Percentiles rank a stretch among this genome's conserved stretches.
Evolutionary conservation across 2,888 invertebrate species (phyloP).

Genomic region (Leuctra nigra): DNA sequence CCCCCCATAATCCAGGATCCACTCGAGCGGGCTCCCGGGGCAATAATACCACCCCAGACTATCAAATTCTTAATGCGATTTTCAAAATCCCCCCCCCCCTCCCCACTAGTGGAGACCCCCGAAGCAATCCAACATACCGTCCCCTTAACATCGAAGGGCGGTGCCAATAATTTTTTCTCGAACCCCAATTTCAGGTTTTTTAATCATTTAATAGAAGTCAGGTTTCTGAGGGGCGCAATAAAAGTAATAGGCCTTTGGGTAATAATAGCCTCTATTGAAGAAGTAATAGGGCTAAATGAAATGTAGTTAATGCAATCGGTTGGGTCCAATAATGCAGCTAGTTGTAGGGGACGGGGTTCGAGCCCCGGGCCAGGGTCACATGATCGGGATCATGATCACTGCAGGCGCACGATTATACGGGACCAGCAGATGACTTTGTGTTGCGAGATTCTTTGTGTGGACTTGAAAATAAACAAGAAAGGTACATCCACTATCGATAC

Average conservation of each 20-base stretch:
- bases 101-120: not conserved
- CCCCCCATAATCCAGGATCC: not conserved
- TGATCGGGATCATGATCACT: too few species aligned
- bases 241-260: conserved; percentile 16
- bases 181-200: conserved; percentile 10
- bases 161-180: conserved; percentile 14
- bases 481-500: too few species aligned
- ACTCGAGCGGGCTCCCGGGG: not conserved
- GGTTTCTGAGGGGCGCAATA: conserved; percentile 7
- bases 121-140: conserved; percentile 2
- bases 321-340: too few species aligned
- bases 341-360: too few species aligned
- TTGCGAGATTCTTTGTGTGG: too few species aligned
- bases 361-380: too few species aligned
- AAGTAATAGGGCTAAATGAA: conserved; percentile 6
- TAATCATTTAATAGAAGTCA: conserved; percentile 9
- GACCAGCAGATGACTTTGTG: too few species aligned
- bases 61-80: conserved; percentile 16
- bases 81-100: conserved; percentile 14
- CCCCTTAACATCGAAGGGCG: too few species aligned
- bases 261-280: not conserved
- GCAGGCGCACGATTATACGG: too few species aligned
- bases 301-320: conserved; percentile 1
- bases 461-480: too few species aligned
- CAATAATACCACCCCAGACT: not conserved